Base-by-base conservation (phyloP, 2,113 vertebrate genomes). In the Reinhardtius hippoglossoides region DNA sequence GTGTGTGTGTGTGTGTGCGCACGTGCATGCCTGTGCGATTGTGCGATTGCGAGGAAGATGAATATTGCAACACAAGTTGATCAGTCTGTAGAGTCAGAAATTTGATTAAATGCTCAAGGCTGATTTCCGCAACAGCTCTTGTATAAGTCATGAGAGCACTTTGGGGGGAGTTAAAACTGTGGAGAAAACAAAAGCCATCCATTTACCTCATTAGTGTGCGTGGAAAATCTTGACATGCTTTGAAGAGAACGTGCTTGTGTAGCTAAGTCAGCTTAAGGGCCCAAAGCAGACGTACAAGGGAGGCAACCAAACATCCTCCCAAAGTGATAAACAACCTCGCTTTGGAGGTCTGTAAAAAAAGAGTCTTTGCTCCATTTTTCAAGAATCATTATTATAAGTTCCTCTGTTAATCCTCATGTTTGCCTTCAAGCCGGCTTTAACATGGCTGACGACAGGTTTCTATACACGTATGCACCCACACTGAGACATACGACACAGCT, bases 161-260 rank as follows among this genome's bases (percentile, higher is more conserved):
- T 84, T 79, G 72, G 88, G 81, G 81, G 74, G 72, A 83, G 83
- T 88, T 84, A 79, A 85, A 85, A 83, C 83, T 88, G 90, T 84
- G 87, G 78, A 81, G 84, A 87, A 92, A 92, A 92, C 91, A 90
- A 92, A 92, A 91, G 87, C 76, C 87, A 87, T 93, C 83, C 84
- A 90, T 92, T 92, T 88, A 88, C 84, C 88, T 93, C 92, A 93
- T 93, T 93, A 91, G 89, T 82, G 77, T 86, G 85, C 78, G 58
- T 89, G 82, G 56, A 91, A 89, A 88, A 86, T 89, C 80, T 84
- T 89, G 91, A 91, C 88, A 81, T 78, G 87, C 87, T 89, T 86
- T 85, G 84, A 91, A 90, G 88, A 78, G 79, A 85, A 82, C 79
- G 77, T 88, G 88, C 84, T 82, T 85, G 69, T 88, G 87, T 56